Percentiles rank a stretch among this genome's conserved stretches.
Evolutionary conservation across 2,113 vertebrate species (phyloP).

Genomic region (Aptenodytes forsteri): DNA sequence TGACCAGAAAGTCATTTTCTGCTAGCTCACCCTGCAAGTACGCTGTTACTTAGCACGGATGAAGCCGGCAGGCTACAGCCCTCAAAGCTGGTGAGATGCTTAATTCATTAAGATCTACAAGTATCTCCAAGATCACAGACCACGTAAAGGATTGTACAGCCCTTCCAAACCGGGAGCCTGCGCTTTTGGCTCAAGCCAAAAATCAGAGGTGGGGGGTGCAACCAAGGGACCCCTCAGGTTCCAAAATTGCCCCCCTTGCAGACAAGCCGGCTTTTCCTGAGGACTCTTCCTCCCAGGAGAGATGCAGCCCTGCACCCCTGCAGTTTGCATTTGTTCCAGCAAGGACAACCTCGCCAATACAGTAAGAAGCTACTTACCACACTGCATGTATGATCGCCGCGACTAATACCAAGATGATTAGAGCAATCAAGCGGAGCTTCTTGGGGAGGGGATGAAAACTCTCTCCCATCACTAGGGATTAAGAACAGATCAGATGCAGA

Average conservation of each 20-base stretch:
- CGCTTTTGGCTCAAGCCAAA: background rate
- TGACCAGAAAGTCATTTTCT: background rate
- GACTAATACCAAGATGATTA: slow-evolving; percentile 43
- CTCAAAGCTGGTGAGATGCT: background rate
- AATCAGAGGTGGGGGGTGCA: background rate
- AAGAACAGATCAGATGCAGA: slow-evolving; percentile 32
- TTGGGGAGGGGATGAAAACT: slow-evolving; percentile 11
- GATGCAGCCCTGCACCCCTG: background rate
- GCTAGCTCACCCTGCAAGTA: background rate
- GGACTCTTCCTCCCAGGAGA: background rate
- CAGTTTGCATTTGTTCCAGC: background rate
- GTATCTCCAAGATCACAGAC: background rate
- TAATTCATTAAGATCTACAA: background rate
- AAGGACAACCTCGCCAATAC: background rate
- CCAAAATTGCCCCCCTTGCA: background rate
- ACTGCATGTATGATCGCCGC: background rate
- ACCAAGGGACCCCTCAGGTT: background rate
- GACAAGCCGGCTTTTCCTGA: background rate
- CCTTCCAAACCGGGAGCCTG: background rate
- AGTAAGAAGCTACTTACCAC: background rate
- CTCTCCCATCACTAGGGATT: slow-evolving; percentile 19
- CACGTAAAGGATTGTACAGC: background rate
- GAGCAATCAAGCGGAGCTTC: slow-evolving; percentile 36
- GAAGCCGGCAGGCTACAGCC: background rate
- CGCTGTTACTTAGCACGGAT: rapidly evolving